Percentiles rank a stretch among this genome's conserved stretches.
Evolutionary conservation across 2,888 invertebrate species (phyloP).

Genomic region (Standfussiana lucernea): DNA sequence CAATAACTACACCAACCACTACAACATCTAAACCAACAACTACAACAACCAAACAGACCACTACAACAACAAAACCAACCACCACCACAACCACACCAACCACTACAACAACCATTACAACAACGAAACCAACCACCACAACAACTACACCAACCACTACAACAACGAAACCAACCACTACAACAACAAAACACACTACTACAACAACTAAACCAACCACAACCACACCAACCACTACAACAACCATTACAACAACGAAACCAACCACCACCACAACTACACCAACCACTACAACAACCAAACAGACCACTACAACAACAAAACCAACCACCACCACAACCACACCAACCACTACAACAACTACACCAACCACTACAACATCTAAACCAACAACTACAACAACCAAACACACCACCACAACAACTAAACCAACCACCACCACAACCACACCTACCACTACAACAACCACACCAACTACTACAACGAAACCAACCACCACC

Average conservation of each 20-base stretch:
- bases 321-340: not conserved
- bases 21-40: not conserved
- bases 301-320: not conserved
- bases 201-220: not conserved
- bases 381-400: not conserved
- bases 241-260: not conserved
- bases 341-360: not conserved
- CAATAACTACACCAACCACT: rapidly evolving
- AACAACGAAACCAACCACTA: not conserved
- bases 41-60: not conserved
- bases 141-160: not conserved
- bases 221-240: not conserved
- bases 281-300: not conserved
- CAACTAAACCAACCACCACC: not conserved
- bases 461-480: not conserved
- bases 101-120: not conserved
- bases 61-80: rapidly evolving
- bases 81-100: not conserved
- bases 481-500: not conserved
- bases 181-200: not conserved
- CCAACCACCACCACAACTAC: not conserved
- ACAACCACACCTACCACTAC: not conserved
- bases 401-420: rapidly evolving
- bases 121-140: not conserved
- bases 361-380: not conserved